Base-by-base conservation (phyloP, 1,140 invertebrate species). In the Nasonia giraulti region DNA sequence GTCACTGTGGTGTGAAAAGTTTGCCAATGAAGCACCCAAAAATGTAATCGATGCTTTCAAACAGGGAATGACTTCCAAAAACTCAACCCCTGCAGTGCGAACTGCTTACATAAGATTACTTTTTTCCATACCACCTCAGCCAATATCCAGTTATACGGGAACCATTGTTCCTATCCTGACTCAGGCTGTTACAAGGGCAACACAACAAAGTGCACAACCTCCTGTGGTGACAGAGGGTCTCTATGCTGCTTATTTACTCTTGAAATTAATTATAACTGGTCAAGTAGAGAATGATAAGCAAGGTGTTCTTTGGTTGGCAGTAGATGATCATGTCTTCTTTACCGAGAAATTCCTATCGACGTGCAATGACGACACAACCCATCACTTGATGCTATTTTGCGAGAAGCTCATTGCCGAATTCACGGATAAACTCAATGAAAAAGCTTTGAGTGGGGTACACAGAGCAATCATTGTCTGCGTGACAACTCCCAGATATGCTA, bases 11-110 rank as follows among this genome's bases (percentile, higher is more conserved):
- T 95, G 96, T 76, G 88, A 91, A 7, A 96, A 96, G 89, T 95
- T 97, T 86, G 92, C 90, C 2, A 94, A 93, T n/a, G 92, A 95
- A 84, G 92, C 97, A 47, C 96, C 97, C 1, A 94, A 95, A 76
- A 94, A 94, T 85, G 91, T 98, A 14, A 92, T 97, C 2, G 95
- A 97, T 68, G 95, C 96, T 87, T 96, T 98, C 89, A 96, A 96
- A 95, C 97, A 96, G 93, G 96, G 96, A n/a, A 92, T 97, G 80
- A 93, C 92, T 0, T 93, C 96, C 5, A 99, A 98, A 92, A 96
- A 95, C 76, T 96, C 96, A 17, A 97, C 96, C 47, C 94, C 96
- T 47, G 89, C 94, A 74, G 96, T 98, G 1, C 95, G 97, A 86
- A 96, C 95, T 85, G 95, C 96, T 55, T 98, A 98, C 20, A 90